phyloP scores from a whole-genome alignment of 2,888 invertebrate species.

The Diogma glabrata region DNA sequence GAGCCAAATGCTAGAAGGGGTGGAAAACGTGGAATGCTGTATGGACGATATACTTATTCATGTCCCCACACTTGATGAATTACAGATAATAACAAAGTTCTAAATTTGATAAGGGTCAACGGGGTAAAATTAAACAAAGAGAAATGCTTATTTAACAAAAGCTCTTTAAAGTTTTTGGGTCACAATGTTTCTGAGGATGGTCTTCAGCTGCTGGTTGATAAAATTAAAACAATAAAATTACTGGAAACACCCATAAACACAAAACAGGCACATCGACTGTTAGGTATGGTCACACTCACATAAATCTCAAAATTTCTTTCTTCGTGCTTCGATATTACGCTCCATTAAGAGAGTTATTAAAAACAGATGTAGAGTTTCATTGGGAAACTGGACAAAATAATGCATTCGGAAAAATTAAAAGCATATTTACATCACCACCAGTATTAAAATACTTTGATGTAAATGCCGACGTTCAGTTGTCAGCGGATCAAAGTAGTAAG shows the following conservation, averaged over 20 bases:
- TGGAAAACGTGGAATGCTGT: constrained; percentile 18
- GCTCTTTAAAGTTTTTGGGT: constrained; percentile 17
- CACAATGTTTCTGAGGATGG: constrained; percentile 17
- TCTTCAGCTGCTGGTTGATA: constrained; percentile 12
- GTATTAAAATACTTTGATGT: neutral
- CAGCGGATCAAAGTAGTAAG: neutral
- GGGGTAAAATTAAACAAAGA: constrained; percentile 22
- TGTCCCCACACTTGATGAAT: constrained; percentile 19
- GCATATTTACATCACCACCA: too few relatives aligned
- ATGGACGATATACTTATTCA: constrained; percentile 22
- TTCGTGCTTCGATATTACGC: too few relatives aligned
- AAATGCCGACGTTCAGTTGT: neutral
- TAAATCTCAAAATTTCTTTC: too few relatives aligned
- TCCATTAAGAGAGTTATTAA: too few relatives aligned
- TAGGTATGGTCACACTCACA: constrained; percentile 17
- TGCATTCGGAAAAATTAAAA: too few relatives aligned
- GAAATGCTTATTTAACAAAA: constrained; percentile 19
- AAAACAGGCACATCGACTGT: constrained; percentile 14
- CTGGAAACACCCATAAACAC: constrained; percentile 11
- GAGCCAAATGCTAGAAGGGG: too few relatives aligned
- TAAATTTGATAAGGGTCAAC: too few relatives aligned
- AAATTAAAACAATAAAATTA: constrained; percentile 13
- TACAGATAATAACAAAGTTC: constrained; percentile 18
- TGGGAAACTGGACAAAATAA: too few relatives aligned
- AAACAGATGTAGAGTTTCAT: neutral